Percentiles rank a stretch among this genome's conserved stretches.
Evolutionary conservation across 1,140 invertebrate genomes (phyloP).

Genomic region (Scaptomyza graminum): DNA sequence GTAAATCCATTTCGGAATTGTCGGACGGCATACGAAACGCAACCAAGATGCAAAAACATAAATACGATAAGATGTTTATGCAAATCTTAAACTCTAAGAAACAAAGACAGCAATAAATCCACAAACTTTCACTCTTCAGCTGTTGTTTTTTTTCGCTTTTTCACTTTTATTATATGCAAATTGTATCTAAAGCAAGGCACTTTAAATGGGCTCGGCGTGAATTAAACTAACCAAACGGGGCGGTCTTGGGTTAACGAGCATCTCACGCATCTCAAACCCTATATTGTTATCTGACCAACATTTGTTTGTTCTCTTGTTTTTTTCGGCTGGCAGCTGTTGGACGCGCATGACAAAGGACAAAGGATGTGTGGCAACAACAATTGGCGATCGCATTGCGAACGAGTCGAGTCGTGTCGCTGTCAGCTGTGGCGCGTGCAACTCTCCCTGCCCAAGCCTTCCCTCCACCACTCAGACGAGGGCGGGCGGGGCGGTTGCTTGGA

Average conservation of each 20-base stretch:
- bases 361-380: conserved; percentile 49
- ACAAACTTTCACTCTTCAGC: conserved; percentile 66
- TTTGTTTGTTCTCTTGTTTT: neutral
- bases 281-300: conserved; percentile 39
- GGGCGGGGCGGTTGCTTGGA: conserved; percentile 6
- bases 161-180: conserved; percentile 78
- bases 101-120: conserved; percentile 75
- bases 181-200: conserved; percentile 35
- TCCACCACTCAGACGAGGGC: conserved; percentile 17
- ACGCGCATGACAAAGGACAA: conserved; percentile 18
- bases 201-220: conserved; percentile 25
- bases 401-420: conserved; percentile 37
- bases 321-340: conserved; percentile 47
- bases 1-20: conserved; percentile 31
- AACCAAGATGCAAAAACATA: conserved; percentile 29
- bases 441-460: neutral
- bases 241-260: conserved; percentile 29
- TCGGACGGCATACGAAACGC: neutral
- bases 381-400: conserved; percentile 37
- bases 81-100: conserved; percentile 57
- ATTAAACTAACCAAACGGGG: conserved; percentile 9
- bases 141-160: too few relatives aligned
- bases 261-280: conserved; percentile 4
- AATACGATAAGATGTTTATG: conserved; percentile 42
- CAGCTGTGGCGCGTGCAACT: conserved; percentile 69